Conservation (phyloP, 2,888 invertebrate species). For the Dicranocentrus wangi region DNA sequence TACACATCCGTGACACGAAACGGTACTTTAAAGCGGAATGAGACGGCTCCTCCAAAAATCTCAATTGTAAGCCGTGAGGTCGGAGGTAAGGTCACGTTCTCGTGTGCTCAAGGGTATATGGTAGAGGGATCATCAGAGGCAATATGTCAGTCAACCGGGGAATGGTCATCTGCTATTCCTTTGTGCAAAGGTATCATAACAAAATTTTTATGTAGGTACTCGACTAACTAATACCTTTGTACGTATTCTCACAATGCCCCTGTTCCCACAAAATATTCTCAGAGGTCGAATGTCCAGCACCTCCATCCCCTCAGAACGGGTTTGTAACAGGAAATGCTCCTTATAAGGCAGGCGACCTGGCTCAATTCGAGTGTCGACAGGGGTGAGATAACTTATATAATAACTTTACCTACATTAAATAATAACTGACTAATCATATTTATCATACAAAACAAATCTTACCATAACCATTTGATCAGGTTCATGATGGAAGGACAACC, state of each 20-base stretch:
- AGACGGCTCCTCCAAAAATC: conserved; percentile 74
- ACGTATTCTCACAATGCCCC: conserved; percentile 25
- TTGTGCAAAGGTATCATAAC: conserved; percentile 80
- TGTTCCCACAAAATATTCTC: conserved; percentile 58
- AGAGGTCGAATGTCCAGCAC: conserved; percentile 87
- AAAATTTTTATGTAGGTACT: neutral
- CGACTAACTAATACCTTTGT: neutral
- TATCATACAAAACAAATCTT: too few species aligned
- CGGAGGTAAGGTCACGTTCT: conserved; percentile 87
- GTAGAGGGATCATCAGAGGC: conserved; percentile 79
- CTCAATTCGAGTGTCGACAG: conserved; percentile 90
- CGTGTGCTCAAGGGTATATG: conserved; percentile 85
- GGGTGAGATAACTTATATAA: conserved; percentile 76
- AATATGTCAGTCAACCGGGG: conserved; percentile 76
- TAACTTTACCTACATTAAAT: too few species aligned
- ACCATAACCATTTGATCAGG: too few species aligned
- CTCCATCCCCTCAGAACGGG: conserved; percentile 84
- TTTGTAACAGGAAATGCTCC: conserved; percentile 86
- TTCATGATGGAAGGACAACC: conserved; percentile 92
- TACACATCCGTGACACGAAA: conserved; percentile 60
- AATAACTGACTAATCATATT: too few species aligned
- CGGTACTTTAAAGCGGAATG: conserved; percentile 76
- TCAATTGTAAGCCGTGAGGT: conserved; percentile 86
- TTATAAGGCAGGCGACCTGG: conserved; percentile 88
- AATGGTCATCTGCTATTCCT: conserved; percentile 86